These are phyloP conservation scores for Drepanosiphum platanoidis DNA, from an alignment of 2,888 invertebrate genomes.

Conservation along the genomic window DNA sequence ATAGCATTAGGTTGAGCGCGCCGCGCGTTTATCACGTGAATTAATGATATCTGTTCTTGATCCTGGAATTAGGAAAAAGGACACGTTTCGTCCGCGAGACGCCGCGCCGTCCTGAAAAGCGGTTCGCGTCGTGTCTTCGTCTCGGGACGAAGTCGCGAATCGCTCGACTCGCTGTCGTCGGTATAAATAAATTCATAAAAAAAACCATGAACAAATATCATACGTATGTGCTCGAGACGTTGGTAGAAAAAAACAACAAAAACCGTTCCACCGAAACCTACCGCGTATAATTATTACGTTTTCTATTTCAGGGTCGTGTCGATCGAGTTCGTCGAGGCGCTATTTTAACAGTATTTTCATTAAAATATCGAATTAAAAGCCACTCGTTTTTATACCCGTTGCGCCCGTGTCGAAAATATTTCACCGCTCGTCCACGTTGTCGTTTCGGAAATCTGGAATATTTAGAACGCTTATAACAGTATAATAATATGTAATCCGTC, in stretches of 20 bases:
- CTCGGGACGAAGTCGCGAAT: neutral
- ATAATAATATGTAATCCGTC: too few relatives aligned
- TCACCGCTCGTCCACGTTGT: neutral
- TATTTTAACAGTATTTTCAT: constrained; percentile 40
- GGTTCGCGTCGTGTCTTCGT: neutral
- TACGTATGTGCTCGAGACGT: neutral
- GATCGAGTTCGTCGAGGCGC: constrained; percentile 16
- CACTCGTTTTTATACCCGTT: too few relatives aligned
- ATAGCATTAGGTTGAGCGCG: neutral
- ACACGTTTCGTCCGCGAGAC: neutral
- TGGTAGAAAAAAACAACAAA: neutral
- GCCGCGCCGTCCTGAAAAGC: neutral
- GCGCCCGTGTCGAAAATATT: constrained; percentile 13
- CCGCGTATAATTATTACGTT: neutral
- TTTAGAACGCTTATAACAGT: constrained; percentile 10
- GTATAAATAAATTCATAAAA: neutral
- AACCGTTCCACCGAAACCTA: too few relatives aligned
- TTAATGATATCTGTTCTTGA: constrained; percentile 23
- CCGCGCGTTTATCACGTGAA: neutral
- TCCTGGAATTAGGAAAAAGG: neutral
- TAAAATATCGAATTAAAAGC: too few relatives aligned
- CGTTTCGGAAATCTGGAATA: neutral
- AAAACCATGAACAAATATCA: neutral
- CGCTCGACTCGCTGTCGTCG: neutral
- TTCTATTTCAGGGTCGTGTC: neutral